A percentile compares a stretch with the other conserved stretches of the same genome.
phyloP scores from a whole-genome alignment of 2,797 vertebrate genomes.

The Threskiornis aethiopicus region DNA sequence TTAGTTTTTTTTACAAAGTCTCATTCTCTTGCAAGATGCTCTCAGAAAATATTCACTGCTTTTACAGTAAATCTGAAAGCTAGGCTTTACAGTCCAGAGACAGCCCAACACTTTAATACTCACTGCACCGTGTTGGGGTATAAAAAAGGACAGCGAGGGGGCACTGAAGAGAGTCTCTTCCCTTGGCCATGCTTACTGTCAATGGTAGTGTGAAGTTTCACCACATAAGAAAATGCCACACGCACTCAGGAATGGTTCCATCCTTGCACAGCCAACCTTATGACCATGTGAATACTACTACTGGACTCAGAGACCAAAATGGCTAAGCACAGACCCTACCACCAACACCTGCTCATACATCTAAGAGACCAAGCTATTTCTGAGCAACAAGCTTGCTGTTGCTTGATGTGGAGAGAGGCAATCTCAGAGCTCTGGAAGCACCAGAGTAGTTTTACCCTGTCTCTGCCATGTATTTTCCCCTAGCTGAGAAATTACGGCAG shows the following conservation, averaged over 20 bases:
- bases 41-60: neutral
- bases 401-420: neutral
- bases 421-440: neutral
- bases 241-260: neutral
- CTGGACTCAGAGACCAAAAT: neutral
- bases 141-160: neutral
- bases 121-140: accelerated
- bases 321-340: neutral
- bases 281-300: accelerated
- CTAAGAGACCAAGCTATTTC: neutral
- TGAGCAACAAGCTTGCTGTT: neutral
- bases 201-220: neutral
- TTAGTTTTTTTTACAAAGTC: neutral
- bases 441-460: neutral
- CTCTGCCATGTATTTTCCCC: neutral
- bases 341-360: accelerated
- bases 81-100: neutral
- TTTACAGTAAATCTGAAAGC: neutral
- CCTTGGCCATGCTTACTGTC: too few relatives aligned
- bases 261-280: neutral
- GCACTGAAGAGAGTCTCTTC: neutral
- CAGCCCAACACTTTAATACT: neutral
- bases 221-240: neutral
- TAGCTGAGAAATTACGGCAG: neutral
- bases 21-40: neutral